Base-by-base conservation (phyloP, 2,888 invertebrate genomes). In the Ochlodes sylvanus region DNA sequence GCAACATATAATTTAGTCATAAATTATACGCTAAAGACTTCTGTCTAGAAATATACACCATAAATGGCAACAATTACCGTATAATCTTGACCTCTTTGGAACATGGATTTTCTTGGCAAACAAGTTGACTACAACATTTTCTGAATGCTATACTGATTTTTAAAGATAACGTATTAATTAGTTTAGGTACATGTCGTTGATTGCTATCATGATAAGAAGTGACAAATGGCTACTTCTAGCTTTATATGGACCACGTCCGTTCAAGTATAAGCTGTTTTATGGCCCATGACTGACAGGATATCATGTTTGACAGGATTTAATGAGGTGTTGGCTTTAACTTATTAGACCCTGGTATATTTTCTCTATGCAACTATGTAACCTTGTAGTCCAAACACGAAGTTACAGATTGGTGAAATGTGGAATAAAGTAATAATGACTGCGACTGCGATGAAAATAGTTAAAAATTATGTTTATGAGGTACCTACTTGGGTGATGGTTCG, bases 151-250 rank as follows among this genome's bases (percentile, higher is more conserved):
- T 15, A 44, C n/a, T 44, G 42, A 58, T 42, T 44, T 58, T 58
- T 58, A 58, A 19, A 32, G 64, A 65, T 65, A 65, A 65, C 57
- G 57, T 65, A 34, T 65, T 65, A 65, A 58, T 65, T 57, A 65
- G 57, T 34, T 65, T 50, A n/a, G n/a, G n/a, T n/a, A 19, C 64
- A 55, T 42, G 42, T 54, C 54, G 63, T 63, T 56, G 64, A 56
- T 64, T 56, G 64, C 19, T 27, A 64, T 34, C 63, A 41, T 10
- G 57, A 60, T 54, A 52, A 52, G 57, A 7, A 21, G 52, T 52
- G 52, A 66, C 58, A 66, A 66, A 66, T 66, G 65, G 41, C 41
- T 7, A 32, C 32, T 60, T 54, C 52, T 12, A 32, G 10, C 60
- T 34, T 32, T 60, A 66, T 66, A 66, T 66, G 66, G 66, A 0